Conservation (phyloP, 2,113 vertebrate genomes). For the Thamnaconus septentrionalis region DNA sequence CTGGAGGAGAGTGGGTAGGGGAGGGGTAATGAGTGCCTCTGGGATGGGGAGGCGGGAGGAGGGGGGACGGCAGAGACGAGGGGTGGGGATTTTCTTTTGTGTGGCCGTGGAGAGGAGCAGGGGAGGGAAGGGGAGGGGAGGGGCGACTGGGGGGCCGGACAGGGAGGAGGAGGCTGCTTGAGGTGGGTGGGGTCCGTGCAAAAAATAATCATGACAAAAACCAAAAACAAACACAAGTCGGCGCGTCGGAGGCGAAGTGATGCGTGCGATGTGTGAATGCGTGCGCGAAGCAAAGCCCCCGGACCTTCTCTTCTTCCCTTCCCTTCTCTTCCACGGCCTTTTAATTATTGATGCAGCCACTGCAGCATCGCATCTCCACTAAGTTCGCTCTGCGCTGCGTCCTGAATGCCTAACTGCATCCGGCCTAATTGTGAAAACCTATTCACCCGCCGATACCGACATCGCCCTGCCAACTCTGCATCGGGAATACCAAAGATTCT, state of each 20-base stretch:
- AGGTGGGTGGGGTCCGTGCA: background rate
- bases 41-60: slow-evolving; percentile 18
- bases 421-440: too few species aligned
- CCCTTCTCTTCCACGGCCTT: slow-evolving; percentile 4
- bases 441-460: too few species aligned
- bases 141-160: slow-evolving; percentile 5
- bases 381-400: too few species aligned
- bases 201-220: slow-evolving; percentile 31
- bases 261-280: slow-evolving; percentile 66
- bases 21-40: slow-evolving; percentile 30
- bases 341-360: slow-evolving; percentile 77
- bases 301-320: slow-evolving; percentile 50
- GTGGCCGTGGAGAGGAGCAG: slow-evolving; percentile 4
- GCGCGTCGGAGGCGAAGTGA: slow-evolving; percentile 14
- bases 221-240: slow-evolving; percentile 17
- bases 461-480: too few species aligned
- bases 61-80: slow-evolving; percentile 10
- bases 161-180: background rate
- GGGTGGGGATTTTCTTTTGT: slow-evolving; percentile 5
- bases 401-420: too few species aligned
- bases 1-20: slow-evolving; percentile 12
- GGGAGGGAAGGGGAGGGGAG: slow-evolving; percentile 29
- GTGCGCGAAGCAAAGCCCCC: slow-evolving; percentile 52
- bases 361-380: slow-evolving; percentile 62
- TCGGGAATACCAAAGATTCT: slow-evolving; percentile 31